Percentiles rank a stretch among this genome's conserved stretches.
These are phyloP conservation scores for Cryptosula pallasiana DNA, from an alignment of 2,888 invertebrate species.

Conservation along the genomic window DNA sequence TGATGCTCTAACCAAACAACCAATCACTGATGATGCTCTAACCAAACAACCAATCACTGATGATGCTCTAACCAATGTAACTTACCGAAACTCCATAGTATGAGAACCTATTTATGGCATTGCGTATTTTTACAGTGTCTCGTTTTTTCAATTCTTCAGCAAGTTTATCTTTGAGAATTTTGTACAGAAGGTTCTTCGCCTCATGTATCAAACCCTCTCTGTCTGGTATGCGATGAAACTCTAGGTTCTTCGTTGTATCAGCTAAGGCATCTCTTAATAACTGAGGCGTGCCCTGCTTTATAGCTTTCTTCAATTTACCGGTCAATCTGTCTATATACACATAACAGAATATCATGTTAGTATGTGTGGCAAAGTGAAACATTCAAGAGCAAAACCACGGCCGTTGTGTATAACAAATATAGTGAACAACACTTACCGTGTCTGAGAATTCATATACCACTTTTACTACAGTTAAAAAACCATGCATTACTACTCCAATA, in stretches of 20 bases:
- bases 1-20: too few relatives aligned
- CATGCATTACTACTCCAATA: too few relatives aligned
- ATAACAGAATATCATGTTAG: too few relatives aligned
- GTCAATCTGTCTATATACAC: neutral
- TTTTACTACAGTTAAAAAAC: too few relatives aligned
- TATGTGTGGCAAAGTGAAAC: too few relatives aligned
- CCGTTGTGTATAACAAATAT: too few relatives aligned
- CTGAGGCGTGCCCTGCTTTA: slow-evolving; percentile 5
- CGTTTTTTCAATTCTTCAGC: slow-evolving; percentile 3
- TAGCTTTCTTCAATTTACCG: neutral
- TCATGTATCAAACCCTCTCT: neutral
- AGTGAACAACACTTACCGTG: too few relatives aligned
- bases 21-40: too few relatives aligned
- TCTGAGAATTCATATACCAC: too few relatives aligned
- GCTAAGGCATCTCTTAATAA: neutral
- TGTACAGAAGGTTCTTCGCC: slow-evolving; percentile 2
- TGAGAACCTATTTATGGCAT: slow-evolving; percentile 15
- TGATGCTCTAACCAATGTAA: too few relatives aligned
- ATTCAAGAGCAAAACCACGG: too few relatives aligned
- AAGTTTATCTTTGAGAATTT: slow-evolving; percentile 19
- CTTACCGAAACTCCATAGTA: slow-evolving; percentile 14
- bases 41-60: too few relatives aligned
- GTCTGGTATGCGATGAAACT: slow-evolving; percentile 5
- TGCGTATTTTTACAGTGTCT: neutral
- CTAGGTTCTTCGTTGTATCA: neutral